Percentiles rank a stretch among this genome's conserved stretches.
These are phyloP conservation scores for Apodemus speciosus DNA, from an alignment of 2,113 vertebrate species.

Conservation along the genomic window DNA sequence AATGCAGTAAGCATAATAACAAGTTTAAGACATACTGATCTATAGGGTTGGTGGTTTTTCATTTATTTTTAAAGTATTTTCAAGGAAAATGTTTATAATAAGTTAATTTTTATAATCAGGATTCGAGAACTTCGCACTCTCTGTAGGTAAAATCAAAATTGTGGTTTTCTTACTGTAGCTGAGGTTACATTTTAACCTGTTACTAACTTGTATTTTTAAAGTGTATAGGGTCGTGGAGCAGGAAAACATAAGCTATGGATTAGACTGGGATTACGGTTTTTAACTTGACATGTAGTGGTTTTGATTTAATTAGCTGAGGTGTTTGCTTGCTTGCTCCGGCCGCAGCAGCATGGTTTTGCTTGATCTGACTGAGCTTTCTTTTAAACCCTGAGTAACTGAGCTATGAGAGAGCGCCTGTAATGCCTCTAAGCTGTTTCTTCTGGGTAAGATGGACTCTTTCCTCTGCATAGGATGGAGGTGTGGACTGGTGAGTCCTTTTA, in stretches of 20 bases:
- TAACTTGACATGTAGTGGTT: slow-evolving; percentile 44
- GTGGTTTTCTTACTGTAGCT: not conserved
- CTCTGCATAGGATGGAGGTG: not conserved
- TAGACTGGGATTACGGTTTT: slow-evolving; percentile 7
- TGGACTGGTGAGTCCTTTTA: not conserved
- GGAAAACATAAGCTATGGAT: slow-evolving; percentile 13
- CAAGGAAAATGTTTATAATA: slow-evolving; percentile 52
- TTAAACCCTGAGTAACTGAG: slow-evolving; percentile 22
- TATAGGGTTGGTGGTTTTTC: not conserved
- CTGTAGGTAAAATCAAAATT: slow-evolving; percentile 50
- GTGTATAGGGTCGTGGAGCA: slow-evolving; percentile 21
- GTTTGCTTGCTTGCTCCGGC: not conserved
- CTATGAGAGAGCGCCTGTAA: slow-evolving; percentile 55
- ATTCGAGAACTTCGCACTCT: not conserved
- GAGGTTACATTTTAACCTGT: not conserved
- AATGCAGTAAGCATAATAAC: not conserved
- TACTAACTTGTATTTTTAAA: not conserved
- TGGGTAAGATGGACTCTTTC: not conserved
- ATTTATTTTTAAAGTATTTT: not conserved
- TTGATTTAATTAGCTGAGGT: slow-evolving; percentile 48
- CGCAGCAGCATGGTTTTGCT: slow-evolving; percentile 21
- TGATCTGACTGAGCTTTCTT: slow-evolving; percentile 48
- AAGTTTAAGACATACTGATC: not conserved
- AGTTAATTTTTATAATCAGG: slow-evolving; percentile 26
- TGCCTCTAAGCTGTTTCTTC: slow-evolving; percentile 31